Base-by-base conservation (phyloP, 1,140 invertebrate species). In the Rhagoletis zephyria region DNA sequence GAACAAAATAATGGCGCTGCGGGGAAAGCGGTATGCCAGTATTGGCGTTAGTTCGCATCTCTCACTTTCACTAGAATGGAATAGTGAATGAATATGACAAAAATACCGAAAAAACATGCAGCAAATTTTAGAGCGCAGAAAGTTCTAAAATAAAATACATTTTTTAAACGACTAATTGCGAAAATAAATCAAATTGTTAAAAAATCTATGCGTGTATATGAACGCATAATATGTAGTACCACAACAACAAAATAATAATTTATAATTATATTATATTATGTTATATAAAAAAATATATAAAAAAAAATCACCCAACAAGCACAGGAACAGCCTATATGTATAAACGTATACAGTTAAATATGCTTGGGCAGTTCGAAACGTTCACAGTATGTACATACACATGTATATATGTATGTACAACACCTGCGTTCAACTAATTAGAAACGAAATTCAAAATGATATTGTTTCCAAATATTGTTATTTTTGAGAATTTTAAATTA, bases 161-260 rank as follows among this genome's bases (percentile, higher is more conserved):
- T 67, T 67, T 60, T 63, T 9, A 40, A 85, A 16, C 51, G 19
- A 85, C 40, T 1, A 1, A 1, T 63, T 40, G 3, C 67, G 56
- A 85, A 85, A 85, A 85, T 85, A 85, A 85, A 85, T 85, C 81
- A 85, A 85, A 16, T 10, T 42, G 19, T 85, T 45, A 42, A 59
- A 85, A 63, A 60, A 60, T 60, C 30, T 30, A 30, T 30, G 30
- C 30, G 30, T 30, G 30, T 30, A 30, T 60, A 51, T 9, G 0
- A 60, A 59, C 45, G 19, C 51, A 85, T 42, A 74, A 74, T 74
- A 48, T 48, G 60, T 42, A 74, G 45, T 74, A 48, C n/a, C 67
- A 74, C n/a, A 48, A 48, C 42, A 65, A 65, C 30, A 45, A 30
- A 30, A 30, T 30, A 30, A 30, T 30, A 30, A 30, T 30, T 30